Base-by-base conservation (phyloP, 2,113 vertebrate genomes). In the Myiagra hebetior region DNA sequence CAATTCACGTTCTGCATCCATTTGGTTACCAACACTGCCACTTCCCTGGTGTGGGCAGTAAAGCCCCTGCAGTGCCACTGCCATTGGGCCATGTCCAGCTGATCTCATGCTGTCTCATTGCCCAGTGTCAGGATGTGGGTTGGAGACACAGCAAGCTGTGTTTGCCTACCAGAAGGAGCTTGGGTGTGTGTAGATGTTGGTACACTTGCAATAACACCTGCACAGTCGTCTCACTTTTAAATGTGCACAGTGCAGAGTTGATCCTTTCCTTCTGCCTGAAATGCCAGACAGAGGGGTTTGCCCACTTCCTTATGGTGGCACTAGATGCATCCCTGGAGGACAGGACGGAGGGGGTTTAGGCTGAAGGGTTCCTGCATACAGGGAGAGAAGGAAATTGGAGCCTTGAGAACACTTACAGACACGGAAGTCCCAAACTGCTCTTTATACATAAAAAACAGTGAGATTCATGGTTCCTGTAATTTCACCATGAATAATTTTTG, bases 11-110 rank as follows among this genome's bases (percentile, higher is more conserved):
- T 35, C 1, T 16, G 14, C 12, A 77, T 33, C 6, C 20, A 8
- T 13, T 24, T 72, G 57, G 41, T 63, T 50, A 10, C 30, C 39
- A 64, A 0, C 20, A 13, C 24, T 1, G 0, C 35, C 30, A 4
- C 50, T 44, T 27, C 64, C 79, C 52, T 16, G 10, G 50, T 56
- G 15, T 12, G 33, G 18, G 35, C 20, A 74, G 16, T 8, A 9
- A 23, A 56, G 35, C 20, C 27, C 44, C 33, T 2, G 3, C 11
- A 5, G 55, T 52, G 60, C 59, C 30, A 1, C 30, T 47, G 42
- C 33, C 49, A 24, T 17, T 4, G 6, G 22, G 27, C 12, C 50
- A 3, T 0, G 0, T 46, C 28, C 37, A 27, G 72, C 41, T 73
- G 50, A 1, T 37, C 35, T 47, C 3, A 1, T 31, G 15, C 5